Evolutionary conservation across 2,888 invertebrate species (phyloP), one percentile per base, ranked within the genome.

Genomic region (Melolontha melolontha): DNA sequence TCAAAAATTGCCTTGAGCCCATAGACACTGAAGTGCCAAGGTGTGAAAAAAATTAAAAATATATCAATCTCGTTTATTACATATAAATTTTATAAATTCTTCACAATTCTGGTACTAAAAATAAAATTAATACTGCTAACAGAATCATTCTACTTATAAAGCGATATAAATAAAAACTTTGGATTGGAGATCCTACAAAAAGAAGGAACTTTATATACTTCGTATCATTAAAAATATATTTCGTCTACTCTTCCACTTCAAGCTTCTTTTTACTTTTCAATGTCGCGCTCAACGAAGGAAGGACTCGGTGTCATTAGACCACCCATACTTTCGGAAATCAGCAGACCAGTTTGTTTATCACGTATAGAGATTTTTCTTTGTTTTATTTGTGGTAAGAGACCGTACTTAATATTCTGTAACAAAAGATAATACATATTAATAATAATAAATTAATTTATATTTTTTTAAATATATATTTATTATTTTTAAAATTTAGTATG

Each of bases 321-420:
- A 41, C 62, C 65, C 34, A 59, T 40, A 54, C 75, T 87, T 71
- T 86, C 85, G 0, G 86, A 86, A 79, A 86, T 83, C 7, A 85
- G 81, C 62, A 85, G 82, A n/a, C 83, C 83, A 1, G 82, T 80
- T 34, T 82, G 80, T 71, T 83, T 84, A 68, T 85, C 84, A 55
- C 82, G 81, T 50, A 84, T 80, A 7, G 85, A 84, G 67, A 85
- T 83, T 73, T 80, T 81, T 57, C 82, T 76, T 64, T 80, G 84
- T 68, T 85, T 86, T 50, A 87, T 84, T 64, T 84, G 84, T 1
- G 87, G 85, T 64, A 83, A 77, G 2, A 87, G 67, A 12, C 87
- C 87, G 54, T 81, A 82, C 57, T 79, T 73, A n/a, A 86, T 71
- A 71, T 86, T 87, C 87, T 87, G 79, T 81, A 67, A 68, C 52